A percentile compares a stretch with the other conserved stretches of the same genome.
Evolutionary conservation across 2,888 invertebrate species (phyloP).

Genomic region (Agrotis ipsilon): DNA sequence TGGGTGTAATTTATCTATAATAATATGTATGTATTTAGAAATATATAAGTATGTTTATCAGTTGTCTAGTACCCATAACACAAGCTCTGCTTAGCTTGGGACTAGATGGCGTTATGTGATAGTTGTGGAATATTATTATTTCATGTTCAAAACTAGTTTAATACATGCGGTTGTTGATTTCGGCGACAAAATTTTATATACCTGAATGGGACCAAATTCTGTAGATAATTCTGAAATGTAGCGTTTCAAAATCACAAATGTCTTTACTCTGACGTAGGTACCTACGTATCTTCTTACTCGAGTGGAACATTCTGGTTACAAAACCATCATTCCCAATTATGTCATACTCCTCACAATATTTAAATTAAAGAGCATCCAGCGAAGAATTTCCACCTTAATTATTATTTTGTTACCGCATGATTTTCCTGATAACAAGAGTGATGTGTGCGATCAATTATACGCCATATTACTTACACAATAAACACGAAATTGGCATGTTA

Average conservation of each 20-base stretch:
- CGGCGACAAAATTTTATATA: too few species aligned
- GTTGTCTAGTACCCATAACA: too few species aligned
- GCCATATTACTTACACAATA: slow-evolving; percentile 37
- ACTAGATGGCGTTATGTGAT: too few species aligned
- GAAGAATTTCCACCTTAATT: slow-evolving; percentile 44
- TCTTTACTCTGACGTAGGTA: not conserved
- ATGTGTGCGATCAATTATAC: slow-evolving; percentile 53
- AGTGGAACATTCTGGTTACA: not conserved
- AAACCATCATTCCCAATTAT: slow-evolving; percentile 7
- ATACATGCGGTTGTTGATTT: too few species aligned
- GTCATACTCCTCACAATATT: slow-evolving; percentile 11
- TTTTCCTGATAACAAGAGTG: slow-evolving; percentile 50
- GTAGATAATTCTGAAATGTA: too few species aligned
- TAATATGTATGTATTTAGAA: too few species aligned
- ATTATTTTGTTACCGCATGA: slow-evolving; percentile 40
- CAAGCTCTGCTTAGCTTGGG: too few species aligned
- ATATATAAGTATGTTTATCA: too few species aligned
- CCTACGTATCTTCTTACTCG: not conserved
- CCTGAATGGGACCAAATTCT: too few species aligned
- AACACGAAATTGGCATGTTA: slow-evolving; percentile 42
- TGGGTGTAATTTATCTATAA: too few species aligned
- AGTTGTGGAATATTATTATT: too few species aligned
- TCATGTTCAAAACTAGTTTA: too few species aligned
- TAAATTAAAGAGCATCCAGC: slow-evolving; percentile 26
- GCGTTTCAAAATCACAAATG: not conserved